Percentiles rank a stretch among this genome's conserved stretches.
Evolutionary conservation across 2,113 vertebrate species (phyloP).

Genomic region (Turnix velox): DNA sequence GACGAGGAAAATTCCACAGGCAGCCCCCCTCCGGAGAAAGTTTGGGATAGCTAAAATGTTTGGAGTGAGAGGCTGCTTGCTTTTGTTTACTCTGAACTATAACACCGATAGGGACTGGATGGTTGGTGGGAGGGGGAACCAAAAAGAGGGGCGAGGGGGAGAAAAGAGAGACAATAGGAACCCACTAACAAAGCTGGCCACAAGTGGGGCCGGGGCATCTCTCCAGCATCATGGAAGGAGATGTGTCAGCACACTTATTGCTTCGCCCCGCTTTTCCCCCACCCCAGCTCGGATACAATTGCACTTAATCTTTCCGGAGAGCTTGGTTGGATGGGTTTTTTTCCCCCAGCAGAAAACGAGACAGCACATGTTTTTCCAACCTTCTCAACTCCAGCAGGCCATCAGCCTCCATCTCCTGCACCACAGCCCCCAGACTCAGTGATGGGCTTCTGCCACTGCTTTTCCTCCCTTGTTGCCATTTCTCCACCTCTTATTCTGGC

Average conservation of each 20-base stretch:
- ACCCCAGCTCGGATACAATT: not conserved
- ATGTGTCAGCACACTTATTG: slow-evolving; percentile 23
- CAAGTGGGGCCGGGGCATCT: fast-evolving
- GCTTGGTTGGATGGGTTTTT: not conserved
- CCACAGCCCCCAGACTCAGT: not conserved
- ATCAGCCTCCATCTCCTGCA: not conserved
- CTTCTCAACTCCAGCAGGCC: not conserved
- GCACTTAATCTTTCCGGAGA: slow-evolving; percentile 24
- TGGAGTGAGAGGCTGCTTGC: slow-evolving; percentile 52
- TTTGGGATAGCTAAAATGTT: slow-evolving; percentile 62
- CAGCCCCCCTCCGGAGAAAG: slow-evolving; percentile 58
- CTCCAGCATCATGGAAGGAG: slow-evolving; percentile 29
- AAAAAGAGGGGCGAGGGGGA: too few species aligned
- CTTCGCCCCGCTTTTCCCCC: not conserved
- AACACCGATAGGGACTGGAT: not conserved
- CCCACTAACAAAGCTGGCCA: slow-evolving; percentile 36
- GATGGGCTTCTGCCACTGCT: not conserved
- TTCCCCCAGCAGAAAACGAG: not conserved
- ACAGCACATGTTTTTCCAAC: not conserved
- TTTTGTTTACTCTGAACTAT: slow-evolving; percentile 54
- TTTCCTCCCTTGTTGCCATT: not conserved
- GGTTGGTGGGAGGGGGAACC: too few species aligned
- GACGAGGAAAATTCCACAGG: slow-evolving; percentile 49
- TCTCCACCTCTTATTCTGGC: not conserved
- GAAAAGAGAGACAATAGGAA: slow-evolving; percentile 31